phyloP scores from a whole-genome alignment of 1,140 invertebrate genomes.

The Neodiprion fabricii region DNA sequence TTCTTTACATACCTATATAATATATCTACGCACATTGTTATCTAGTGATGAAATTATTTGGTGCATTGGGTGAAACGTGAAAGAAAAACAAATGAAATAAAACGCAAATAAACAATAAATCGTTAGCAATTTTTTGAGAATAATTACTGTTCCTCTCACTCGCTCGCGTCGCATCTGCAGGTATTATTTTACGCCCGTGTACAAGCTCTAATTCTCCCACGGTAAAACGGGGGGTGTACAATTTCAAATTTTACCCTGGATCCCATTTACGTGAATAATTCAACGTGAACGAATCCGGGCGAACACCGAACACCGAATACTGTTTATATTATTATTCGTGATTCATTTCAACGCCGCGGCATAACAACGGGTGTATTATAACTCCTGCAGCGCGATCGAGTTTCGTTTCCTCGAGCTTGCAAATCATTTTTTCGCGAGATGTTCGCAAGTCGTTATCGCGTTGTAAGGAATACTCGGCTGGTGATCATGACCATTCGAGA shows the following conservation, averaged over 20 bases:
- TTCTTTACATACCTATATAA: no score
- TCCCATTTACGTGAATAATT: neutral
- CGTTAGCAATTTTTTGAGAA: neutral
- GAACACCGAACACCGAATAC: no score
- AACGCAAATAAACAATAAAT: neutral
- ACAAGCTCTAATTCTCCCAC: neutral
- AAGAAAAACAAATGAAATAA: neutral
- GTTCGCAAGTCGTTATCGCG: neutral
- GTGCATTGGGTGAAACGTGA: neutral
- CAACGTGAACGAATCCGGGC: neutral
- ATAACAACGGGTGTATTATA: no score
- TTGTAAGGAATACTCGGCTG: neutral
- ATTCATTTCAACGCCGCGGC: no score
- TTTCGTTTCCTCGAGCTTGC: neutral
- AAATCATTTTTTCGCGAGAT: neutral
- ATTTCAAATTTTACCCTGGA: neutral
- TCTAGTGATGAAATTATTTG: neutral
- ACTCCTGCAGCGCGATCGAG: no score
- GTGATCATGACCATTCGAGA: neutral
- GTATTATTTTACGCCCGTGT: no score
- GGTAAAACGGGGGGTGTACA: neutral
- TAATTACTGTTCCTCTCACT: neutral
- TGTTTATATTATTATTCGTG: no score
- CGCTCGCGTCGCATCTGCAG: no score
- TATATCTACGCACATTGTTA: no score